phyloP scores from a whole-genome alignment of 2,113 vertebrate species.

The Arenaria interpres region DNA sequence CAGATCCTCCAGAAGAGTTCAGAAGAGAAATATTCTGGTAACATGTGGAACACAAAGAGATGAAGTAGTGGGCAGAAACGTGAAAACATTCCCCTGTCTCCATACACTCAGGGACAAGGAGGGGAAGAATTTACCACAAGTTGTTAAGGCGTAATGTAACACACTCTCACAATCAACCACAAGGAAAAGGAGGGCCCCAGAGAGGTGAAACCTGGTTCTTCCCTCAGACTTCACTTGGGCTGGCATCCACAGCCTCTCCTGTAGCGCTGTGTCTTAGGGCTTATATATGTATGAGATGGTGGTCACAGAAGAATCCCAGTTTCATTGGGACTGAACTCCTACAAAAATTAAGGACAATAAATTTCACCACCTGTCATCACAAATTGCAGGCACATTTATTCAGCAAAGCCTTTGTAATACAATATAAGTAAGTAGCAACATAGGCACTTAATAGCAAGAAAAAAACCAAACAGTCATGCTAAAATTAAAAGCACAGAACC shows the following conservation, averaged over 20 bases:
- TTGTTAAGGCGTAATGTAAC: not conserved
- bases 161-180: not conserved
- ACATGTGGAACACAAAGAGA: not conserved
- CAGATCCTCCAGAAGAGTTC: not conserved
- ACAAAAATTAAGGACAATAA: not conserved
- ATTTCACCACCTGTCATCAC: not conserved
- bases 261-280: not conserved
- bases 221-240: not conserved
- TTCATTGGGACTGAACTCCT: not conserved
- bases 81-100: not conserved
- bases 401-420: not conserved
- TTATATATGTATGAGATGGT: not conserved
- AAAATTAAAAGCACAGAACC: not conserved
- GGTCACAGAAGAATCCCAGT: not conserved
- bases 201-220: not conserved
- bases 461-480: not conserved
- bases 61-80: not conserved
- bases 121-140: not conserved
- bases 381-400: not conserved
- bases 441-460: not conserved
- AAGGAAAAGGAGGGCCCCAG: not conserved
- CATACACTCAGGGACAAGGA: not conserved
- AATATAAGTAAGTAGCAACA: not conserved
- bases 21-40: not conserved
- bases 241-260: not conserved